Conservation (phyloP, 2,888 invertebrate genomes). For the Phoronis australis region DNA sequence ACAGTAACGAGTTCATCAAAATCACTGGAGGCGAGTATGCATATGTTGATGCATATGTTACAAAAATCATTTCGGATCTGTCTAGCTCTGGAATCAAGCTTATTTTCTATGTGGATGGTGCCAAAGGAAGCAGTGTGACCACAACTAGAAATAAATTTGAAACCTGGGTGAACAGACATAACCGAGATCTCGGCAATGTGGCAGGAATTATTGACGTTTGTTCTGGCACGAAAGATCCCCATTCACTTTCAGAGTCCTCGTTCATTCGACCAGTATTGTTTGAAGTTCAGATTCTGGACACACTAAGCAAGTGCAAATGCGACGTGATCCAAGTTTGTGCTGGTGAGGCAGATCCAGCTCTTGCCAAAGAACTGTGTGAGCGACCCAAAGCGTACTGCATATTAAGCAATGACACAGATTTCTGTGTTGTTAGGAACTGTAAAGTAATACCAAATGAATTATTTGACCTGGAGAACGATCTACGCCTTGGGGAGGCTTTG, state of each 20-base stretch:
- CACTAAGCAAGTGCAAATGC: constrained; percentile 32
- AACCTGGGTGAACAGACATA: constrained; percentile 36
- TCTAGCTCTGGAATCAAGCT: constrained; percentile 30
- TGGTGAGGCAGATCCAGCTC: constrained; percentile 41
- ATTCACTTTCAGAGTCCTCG: constrained; percentile 19
- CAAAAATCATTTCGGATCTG: constrained; percentile 32
- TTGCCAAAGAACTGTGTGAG: constrained; percentile 30
- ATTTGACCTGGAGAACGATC: constrained; percentile 39
- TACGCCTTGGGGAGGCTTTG: constrained; percentile 27
- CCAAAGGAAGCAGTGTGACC: constrained; percentile 32
- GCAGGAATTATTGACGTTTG: constrained; percentile 27
- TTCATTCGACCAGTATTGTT: constrained; percentile 37
- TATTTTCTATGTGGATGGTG: constrained; percentile 43
- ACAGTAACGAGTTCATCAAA: constrained; percentile 30
- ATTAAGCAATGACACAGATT: constrained; percentile 46
- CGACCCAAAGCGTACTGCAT: constrained; percentile 38
- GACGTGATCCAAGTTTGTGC: constrained; percentile 24
- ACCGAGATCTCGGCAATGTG: constrained; percentile 28
- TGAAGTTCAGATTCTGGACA: constrained; percentile 31
- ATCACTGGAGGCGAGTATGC: constrained; percentile 42
- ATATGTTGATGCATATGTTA: constrained; percentile 27
- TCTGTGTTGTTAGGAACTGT: constrained; percentile 37
- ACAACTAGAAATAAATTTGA: constrained; percentile 32
- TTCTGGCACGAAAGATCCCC: constrained; percentile 19
- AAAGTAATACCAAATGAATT: constrained; percentile 33